Percentiles rank a stretch among this genome's conserved stretches.
Evolutionary conservation across 2,888 invertebrate genomes (phyloP).

Genomic region (Watsonalla cultraria): DNA sequence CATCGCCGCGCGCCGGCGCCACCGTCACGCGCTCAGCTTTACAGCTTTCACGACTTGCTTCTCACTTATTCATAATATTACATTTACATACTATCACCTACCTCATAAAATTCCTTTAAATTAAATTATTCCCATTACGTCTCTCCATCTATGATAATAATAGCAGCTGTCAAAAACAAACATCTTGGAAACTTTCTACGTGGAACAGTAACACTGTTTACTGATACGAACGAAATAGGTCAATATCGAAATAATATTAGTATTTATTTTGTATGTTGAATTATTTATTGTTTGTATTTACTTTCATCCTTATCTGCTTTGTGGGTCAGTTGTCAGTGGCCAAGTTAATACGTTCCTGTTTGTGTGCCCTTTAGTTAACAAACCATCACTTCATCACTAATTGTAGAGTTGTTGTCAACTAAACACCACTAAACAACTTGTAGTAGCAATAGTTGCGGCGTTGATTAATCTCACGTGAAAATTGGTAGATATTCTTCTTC

Average conservation of each 20-base stretch:
- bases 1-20: constrained; percentile 49
- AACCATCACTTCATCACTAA: not conserved
- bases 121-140: too few species aligned
- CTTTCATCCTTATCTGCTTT: constrained; percentile 67
- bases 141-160: not conserved
- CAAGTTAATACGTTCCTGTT: constrained; percentile 47
- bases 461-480: too few species aligned
- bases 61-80: not conserved
- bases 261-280: constrained; percentile 55
- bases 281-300: constrained; percentile 66
- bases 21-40: constrained; percentile 18
- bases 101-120: not conserved
- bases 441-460: too few species aligned
- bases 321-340: constrained; percentile 62
- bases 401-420: not conserved
- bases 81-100: not conserved
- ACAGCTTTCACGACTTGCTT: constrained; percentile 43
- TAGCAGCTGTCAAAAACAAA: not conserved
- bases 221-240: constrained; percentile 42
- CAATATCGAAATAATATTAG: constrained; percentile 64
- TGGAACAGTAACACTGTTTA: not conserved
- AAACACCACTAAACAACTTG: too few species aligned
- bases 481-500: too few species aligned
- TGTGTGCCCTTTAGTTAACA: constrained; percentile 34
- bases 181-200: constrained; percentile 10